A percentile compares a stretch with the other conserved stretches of the same genome.
These are phyloP conservation scores for Nannoperca australis DNA, from an alignment of 2,797 vertebrate genomes.

Conservation along the genomic window DNA sequence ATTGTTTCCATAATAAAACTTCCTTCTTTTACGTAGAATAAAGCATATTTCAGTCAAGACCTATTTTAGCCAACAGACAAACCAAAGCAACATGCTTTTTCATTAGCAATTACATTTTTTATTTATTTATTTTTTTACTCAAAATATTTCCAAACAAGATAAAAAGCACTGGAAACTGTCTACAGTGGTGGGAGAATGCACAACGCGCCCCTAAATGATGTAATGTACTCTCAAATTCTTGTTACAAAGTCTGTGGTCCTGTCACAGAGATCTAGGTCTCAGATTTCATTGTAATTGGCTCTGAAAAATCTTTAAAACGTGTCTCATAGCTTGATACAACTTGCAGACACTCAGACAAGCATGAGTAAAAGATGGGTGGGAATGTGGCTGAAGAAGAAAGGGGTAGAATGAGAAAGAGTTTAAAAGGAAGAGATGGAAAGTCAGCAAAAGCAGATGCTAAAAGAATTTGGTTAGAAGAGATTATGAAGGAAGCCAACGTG, in stretches of 20 bases:
- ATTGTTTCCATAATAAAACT: background rate
- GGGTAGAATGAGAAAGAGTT: background rate
- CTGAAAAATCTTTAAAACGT: background rate
- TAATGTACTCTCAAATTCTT: background rate
- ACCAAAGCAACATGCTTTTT: background rate
- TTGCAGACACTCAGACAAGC: slow-evolving; percentile 36
- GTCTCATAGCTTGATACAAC: slow-evolving; percentile 33
- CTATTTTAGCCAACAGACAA: background rate
- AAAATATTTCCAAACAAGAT: background rate
- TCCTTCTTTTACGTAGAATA: background rate
- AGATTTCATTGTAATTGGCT: slow-evolving; percentile 17
- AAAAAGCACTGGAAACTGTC: background rate
- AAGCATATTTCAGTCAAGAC: background rate
- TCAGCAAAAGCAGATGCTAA: slow-evolving; percentile 6
- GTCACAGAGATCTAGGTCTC: background rate
- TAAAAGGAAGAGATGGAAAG: background rate
- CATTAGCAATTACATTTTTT: too few relatives aligned
- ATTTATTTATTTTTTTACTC: too few relatives aligned
- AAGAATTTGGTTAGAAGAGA: slow-evolving; percentile 5
- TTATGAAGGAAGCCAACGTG: background rate
- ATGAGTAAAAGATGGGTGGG: background rate
- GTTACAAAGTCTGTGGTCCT: background rate
- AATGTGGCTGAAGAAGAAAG: background rate
- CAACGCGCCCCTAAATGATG: background rate
- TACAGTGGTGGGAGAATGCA: background rate